Percentiles rank a stretch among this genome's conserved stretches.
phyloP scores from a whole-genome alignment of 30 jellyfish, hydroid and myxozoan genomes.

The Catostylus mosaicus region DNA sequence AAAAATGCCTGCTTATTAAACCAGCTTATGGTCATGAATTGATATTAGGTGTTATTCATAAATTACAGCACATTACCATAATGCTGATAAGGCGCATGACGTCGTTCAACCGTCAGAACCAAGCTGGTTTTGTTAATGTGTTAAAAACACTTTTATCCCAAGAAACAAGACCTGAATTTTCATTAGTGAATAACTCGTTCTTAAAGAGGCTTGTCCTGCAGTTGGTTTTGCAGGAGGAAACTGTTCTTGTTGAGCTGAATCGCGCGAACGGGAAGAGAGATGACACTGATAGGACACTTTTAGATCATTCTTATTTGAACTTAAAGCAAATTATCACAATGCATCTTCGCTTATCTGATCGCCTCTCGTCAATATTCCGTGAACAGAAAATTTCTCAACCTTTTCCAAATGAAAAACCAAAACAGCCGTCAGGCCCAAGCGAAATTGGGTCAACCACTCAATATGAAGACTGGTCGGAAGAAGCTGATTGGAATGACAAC shows the following conservation, averaged over 20 bases:
- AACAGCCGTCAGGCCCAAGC: constrained; percentile 18
- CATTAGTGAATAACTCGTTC: constrained; percentile 45
- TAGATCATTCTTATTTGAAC: neutral
- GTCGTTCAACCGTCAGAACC: constrained; percentile 29
- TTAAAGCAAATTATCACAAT: neutral
- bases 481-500: constrained; percentile 24
- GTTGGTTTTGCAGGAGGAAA: constrained; percentile 65
- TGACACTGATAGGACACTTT: neutral
- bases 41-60: constrained; percentile 13
- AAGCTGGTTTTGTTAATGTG: constrained; percentile 12
- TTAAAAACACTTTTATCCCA: constrained; percentile 4
- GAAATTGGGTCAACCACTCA: constrained; percentile 9
- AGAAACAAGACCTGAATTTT: constrained; percentile 3
- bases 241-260: constrained; percentile 13
- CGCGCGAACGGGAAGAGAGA: neutral
- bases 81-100: constrained; percentile 14
- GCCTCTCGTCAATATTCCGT: constrained; percentile 18
- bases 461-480: constrained; percentile 31
- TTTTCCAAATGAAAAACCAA: neutral
- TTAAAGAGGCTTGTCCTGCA: constrained; percentile 56
- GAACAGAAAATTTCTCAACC: neutral
- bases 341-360: constrained; percentile 33
- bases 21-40: neutral
- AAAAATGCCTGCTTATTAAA: constrained; percentile 13
- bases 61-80: constrained; percentile 30